These are phyloP conservation scores for Orthonyx spaldingii DNA, from an alignment of 2,113 vertebrate genomes.

Conservation along the genomic window DNA sequence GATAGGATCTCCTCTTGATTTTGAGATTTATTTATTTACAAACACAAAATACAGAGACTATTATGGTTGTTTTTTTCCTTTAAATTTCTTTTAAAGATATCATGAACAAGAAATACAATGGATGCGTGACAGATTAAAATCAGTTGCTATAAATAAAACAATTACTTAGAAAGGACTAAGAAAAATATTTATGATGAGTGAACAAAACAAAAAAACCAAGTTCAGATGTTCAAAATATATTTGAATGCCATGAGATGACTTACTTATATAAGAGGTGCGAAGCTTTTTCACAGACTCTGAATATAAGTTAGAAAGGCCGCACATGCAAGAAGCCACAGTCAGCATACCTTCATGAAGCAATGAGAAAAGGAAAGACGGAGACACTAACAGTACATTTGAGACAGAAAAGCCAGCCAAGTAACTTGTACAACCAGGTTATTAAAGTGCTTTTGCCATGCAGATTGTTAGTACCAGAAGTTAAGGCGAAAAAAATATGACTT, in stretches of 20 bases:
- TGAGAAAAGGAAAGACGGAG: conserved; percentile 75
- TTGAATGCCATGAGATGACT: conserved; percentile 74
- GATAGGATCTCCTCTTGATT: not conserved
- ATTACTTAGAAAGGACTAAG: not conserved
- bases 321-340: conserved; percentile 82
- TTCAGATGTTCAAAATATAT: conserved; percentile 9
- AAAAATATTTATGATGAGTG: not conserved
- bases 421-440: not conserved
- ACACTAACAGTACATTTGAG: conserved; percentile 66
- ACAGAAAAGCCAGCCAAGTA: conserved; percentile 53
- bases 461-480: not conserved
- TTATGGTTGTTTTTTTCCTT: not conserved
- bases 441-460: conserved; percentile 31
- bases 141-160: not conserved
- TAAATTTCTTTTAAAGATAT: not conserved
- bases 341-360: conserved; percentile 84
- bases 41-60: not conserved
- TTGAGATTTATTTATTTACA: not conserved
- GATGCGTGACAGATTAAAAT: not conserved
- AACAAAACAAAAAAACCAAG: not conserved
- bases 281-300: conserved; percentile 92
- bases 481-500: not conserved
- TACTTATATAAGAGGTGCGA: conserved; percentile 86
- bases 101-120: not conserved
- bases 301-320: conserved; percentile 76